Conservation (phyloP, 2,113 vertebrate genomes). For the Thermophis baileyi region DNA sequence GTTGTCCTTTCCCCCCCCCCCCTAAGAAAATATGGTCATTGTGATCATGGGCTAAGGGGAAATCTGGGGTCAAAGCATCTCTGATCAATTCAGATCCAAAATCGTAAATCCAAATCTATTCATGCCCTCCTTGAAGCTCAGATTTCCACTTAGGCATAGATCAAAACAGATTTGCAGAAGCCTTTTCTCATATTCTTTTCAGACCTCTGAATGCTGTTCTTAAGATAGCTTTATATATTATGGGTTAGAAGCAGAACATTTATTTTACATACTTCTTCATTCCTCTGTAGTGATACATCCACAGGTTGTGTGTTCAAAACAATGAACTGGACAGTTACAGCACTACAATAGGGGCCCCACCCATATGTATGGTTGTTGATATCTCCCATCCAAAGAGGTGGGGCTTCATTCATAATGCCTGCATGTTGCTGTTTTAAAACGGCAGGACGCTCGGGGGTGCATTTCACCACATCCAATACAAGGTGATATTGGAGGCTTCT, state of each 20-base stretch:
- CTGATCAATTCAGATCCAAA: neutral
- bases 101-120: neutral
- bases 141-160: neutral
- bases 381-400: neutral
- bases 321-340: neutral
- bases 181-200: neutral
- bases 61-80: neutral
- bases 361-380: neutral
- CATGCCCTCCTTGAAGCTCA: neutral
- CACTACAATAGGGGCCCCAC: neutral
- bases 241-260: neutral
- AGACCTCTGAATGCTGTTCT: neutral
- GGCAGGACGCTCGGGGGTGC: too few relatives aligned
- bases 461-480: too few relatives aligned
- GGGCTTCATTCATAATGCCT: neutral
- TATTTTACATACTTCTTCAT: neutral
- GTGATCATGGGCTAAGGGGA: neutral
- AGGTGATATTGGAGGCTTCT: too few relatives aligned
- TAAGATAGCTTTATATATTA: neutral
- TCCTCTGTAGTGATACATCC: neutral
- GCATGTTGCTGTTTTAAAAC: too few relatives aligned
- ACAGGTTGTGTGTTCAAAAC: neutral
- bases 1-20: neutral
- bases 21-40: neutral
- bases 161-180: neutral